Evolutionary conservation across 2,113 vertebrate species (phyloP).

Genomic region (Burhinus bistriatus): DNA sequence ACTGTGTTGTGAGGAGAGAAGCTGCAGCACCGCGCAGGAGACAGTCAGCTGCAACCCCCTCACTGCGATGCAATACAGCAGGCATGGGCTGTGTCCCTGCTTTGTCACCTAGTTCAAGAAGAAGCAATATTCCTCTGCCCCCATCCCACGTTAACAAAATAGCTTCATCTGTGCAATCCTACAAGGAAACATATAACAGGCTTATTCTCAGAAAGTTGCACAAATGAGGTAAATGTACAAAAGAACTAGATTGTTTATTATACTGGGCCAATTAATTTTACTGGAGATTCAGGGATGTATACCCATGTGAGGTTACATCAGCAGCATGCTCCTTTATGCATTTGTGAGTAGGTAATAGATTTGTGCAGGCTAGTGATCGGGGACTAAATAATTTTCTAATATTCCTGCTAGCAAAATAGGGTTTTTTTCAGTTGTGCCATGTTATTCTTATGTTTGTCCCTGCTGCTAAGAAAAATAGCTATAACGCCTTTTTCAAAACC

Average conservation of each 20-base stretch:
- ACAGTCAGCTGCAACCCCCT: neutral
- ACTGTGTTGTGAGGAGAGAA: neutral
- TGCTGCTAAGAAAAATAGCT: neutral
- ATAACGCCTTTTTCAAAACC: neutral
- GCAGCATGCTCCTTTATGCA: neutral
- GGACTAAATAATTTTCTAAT: neutral
- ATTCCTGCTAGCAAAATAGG: neutral
- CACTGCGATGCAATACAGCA: neutral
- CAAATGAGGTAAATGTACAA: neutral
- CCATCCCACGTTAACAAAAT: neutral
- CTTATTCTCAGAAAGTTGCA: neutral
- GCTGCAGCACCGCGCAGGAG: neutral
- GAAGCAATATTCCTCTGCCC: neutral
- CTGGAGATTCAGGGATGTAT: neutral
- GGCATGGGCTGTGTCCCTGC: neutral
- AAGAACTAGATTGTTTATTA: neutral
- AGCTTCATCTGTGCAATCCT: neutral
- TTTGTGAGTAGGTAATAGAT: neutral
- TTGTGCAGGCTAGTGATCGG: neutral
- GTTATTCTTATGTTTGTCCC: neutral
- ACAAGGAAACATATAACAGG: neutral
- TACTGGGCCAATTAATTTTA: neutral
- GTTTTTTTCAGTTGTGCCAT: neutral
- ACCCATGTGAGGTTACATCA: neutral
- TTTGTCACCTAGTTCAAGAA: neutral